These are phyloP conservation scores for Protophormia terraenovae DNA, from an alignment of 2,888 invertebrate species.

Conservation along the genomic window DNA sequence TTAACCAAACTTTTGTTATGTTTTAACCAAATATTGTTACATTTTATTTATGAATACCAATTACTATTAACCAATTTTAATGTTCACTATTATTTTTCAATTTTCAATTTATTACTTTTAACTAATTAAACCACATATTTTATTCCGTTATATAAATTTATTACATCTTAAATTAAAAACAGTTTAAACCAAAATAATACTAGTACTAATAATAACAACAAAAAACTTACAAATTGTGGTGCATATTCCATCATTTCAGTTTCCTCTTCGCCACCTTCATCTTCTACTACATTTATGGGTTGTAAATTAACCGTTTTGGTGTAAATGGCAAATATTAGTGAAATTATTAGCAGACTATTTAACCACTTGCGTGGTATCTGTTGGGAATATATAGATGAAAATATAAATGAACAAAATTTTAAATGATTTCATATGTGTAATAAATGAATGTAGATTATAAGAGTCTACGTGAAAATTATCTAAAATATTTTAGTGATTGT, in stretches of 20 bases:
- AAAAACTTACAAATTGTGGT: constrained; percentile 80
- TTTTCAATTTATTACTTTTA: background rate
- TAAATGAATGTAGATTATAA: background rate
- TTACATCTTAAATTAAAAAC: too few species aligned
- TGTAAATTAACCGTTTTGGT: constrained; percentile 64
- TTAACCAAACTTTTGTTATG: too few species aligned
- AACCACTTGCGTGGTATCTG: constrained; percentile 65
- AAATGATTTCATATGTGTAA: background rate
- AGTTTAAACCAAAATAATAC: too few species aligned
- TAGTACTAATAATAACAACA: too few species aligned
- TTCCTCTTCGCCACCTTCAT: constrained; percentile 65
- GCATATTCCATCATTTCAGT: constrained; percentile 78
- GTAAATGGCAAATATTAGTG: constrained; percentile 60
- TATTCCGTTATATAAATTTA: too few species aligned
- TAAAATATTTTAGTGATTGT: constrained; percentile 40
- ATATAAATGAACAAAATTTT: background rate
- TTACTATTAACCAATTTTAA: too few species aligned
- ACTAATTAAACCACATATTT: too few species aligned
- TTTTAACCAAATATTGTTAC: too few species aligned
- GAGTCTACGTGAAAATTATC: background rate
- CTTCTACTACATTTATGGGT: constrained; percentile 71
- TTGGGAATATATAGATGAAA: constrained; percentile 8
- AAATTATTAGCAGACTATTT: constrained; percentile 57
- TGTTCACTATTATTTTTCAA: background rate
- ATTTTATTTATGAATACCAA: too few species aligned